These are phyloP conservation scores for Mormyrops boulengeri DNA, from an alignment of 2,797 vertebrate species.

Conservation along the genomic window DNA sequence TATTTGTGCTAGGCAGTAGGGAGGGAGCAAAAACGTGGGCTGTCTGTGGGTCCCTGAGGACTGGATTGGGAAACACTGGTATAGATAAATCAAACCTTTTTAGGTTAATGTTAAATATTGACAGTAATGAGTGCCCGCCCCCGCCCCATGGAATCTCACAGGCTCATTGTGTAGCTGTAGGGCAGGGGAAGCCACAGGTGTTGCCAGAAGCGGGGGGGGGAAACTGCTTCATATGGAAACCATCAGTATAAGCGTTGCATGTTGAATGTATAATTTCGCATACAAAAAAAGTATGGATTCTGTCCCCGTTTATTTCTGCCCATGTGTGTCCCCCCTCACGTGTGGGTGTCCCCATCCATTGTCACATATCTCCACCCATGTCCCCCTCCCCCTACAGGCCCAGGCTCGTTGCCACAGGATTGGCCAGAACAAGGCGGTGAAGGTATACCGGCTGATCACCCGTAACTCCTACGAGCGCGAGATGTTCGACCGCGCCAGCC, in stretches of 20 bases:
- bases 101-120: background rate
- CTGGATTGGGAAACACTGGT: background rate
- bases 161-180: background rate
- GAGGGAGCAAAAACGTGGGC: background rate
- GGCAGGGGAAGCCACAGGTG: background rate
- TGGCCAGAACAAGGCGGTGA: conserved; percentile 97
- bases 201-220: background rate
- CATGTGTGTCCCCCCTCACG: background rate
- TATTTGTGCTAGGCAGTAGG: background rate
- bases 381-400: conserved; percentile 63
- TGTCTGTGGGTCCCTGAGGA: background rate
- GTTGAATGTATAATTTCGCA: background rate
- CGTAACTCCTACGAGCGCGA: conserved; percentile 96
- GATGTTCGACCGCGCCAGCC: conserved; percentile 97
- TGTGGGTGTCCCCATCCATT: background rate
- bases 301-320: background rate
- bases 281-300: background rate
- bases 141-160: background rate
- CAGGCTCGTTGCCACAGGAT: conserved; percentile 97
- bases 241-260: background rate
- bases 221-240: background rate
- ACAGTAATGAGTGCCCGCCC: background rate
- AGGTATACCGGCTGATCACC: conserved; percentile 95
- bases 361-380: background rate
- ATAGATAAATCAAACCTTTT: background rate